Base-by-base conservation (phyloP, 2,888 invertebrate species). In the Mechanitis mazaeus region DNA sequence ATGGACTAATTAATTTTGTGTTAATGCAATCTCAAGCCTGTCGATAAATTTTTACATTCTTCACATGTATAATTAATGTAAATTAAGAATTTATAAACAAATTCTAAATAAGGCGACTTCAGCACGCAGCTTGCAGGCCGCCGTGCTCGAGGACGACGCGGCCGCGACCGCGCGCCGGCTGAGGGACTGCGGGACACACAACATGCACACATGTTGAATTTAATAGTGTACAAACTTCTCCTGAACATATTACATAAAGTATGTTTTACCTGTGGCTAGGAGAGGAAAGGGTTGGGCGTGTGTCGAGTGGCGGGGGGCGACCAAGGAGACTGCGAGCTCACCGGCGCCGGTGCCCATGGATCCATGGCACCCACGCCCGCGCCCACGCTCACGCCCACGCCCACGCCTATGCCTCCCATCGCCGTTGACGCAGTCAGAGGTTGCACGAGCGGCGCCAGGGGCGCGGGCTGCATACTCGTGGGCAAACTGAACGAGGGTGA, bases 251-350 rank as follows among this genome's bases (percentile, higher is more conserved):
- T 20, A 58, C 7, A 28, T 31, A 42, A 54, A 1, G 57, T 6
- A 35, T 12, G 35, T 46, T 11, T 46, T 56, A 69, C 71, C 71
- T 84, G 67, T 66, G 76, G 87, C 88, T 93, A 93, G 86, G 93
- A 93, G 71, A 93, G 91, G 85, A 93, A 93, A 38, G 93, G 93
- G 81, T 93, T 93, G 66, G 93, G 93, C 62, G 90, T 89, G 70
- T 86, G 84, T 11, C 76, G 71, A 66, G 75, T 68, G 69, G 81
- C 78, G 65, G 83, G 81, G 66, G 84, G 87, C 9, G 83, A 80
- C 85, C 84, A 83, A 50, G 85, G 84, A 54, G 86, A 82, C 54
- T 75, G 61, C 65, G 80, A 64, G 72, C 80, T 78, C 66, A 81
- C 72, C 38, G 64, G 54, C 61, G 64, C 69, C 76, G 85, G 79